phyloP scores from a whole-genome alignment of 2,888 invertebrate genomes.

The Drosophila lacicola region DNA sequence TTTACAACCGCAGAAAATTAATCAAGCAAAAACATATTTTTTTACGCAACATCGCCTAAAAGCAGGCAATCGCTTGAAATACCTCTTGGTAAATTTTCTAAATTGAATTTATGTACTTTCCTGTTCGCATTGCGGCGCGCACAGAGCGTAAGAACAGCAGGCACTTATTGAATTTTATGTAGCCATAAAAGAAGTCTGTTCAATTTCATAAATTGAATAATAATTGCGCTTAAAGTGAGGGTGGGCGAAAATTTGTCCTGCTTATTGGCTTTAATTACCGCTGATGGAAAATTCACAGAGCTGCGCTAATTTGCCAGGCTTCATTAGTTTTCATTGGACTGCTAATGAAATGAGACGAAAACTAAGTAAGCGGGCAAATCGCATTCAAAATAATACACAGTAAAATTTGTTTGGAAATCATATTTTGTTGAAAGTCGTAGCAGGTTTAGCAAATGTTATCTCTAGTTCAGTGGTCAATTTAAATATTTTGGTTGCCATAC shows the following conservation, averaged over 20 bases:
- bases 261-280: slow-evolving; percentile 52
- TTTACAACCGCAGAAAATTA: slow-evolving; percentile 65
- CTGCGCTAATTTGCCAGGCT: slow-evolving; percentile 39
- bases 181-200: slow-evolving; percentile 60
- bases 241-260: slow-evolving; percentile 35
- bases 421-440: slow-evolving; percentile 14
- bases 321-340: slow-evolving; percentile 57
- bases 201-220: slow-evolving; percentile 76
- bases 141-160: slow-evolving; percentile 22
- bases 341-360: slow-evolving; percentile 21
- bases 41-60: slow-evolving; percentile 55
- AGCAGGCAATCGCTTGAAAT: slow-evolving; percentile 29
- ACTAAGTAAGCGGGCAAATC: slow-evolving; percentile 23
- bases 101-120: slow-evolving; percentile 68
- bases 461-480: slow-evolving; percentile 21
- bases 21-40: slow-evolving; percentile 67
- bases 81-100: slow-evolving; percentile 41
- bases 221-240: slow-evolving; percentile 54
- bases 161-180: slow-evolving; percentile 65
- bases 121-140: slow-evolving; percentile 11
- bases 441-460: slow-evolving; percentile 28
- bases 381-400: neutral
- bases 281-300: slow-evolving; percentile 2
- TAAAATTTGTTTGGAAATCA: neutral
- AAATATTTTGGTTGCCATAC: slow-evolving; percentile 37